A percentile compares a stretch with the other conserved stretches of the same genome.
These are phyloP conservation scores for Oreochromis grahami DNA, from an alignment of 2,797 vertebrate species.

Conservation along the genomic window DNA sequence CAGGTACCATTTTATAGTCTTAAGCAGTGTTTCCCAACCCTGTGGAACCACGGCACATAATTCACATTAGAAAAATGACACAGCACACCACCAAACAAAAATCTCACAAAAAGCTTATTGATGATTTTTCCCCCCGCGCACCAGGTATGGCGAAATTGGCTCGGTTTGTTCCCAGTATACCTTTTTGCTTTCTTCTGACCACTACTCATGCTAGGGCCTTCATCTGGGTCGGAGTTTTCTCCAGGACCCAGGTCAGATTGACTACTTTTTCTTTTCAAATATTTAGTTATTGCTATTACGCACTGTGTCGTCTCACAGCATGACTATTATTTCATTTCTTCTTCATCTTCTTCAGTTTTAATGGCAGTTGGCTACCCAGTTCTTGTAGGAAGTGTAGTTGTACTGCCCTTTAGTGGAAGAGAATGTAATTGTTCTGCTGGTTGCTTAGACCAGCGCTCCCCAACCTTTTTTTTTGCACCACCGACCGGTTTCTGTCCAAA, in stretches of 20 bases:
- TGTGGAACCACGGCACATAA: not conserved
- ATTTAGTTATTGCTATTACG: not conserved
- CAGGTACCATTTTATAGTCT: not conserved
- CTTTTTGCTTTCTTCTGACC: not conserved
- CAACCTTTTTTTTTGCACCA: rapidly evolving
- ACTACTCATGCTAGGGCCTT: not conserved
- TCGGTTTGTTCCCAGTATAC: not conserved
- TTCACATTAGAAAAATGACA: not conserved
- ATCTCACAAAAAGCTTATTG: not conserved
- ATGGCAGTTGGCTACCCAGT: not conserved
- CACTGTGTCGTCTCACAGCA: not conserved
- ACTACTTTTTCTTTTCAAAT: not conserved
- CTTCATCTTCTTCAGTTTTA: not conserved
- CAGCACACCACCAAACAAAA: not conserved
- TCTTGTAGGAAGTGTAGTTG: not conserved
- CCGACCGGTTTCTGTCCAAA: not conserved
- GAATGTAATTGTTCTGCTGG: not conserved
- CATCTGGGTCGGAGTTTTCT: not conserved
- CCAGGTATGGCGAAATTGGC: not conserved
- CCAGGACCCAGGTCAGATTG: not conserved
- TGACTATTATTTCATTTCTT: not conserved
- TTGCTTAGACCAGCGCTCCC: not conserved
- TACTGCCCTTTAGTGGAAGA: not conserved
- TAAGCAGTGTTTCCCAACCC: not conserved
- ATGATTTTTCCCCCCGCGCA: not conserved